Base-by-base conservation (phyloP, 35 echinoderm and acorn worm species). In the Nesometra sesokonis region DNA sequence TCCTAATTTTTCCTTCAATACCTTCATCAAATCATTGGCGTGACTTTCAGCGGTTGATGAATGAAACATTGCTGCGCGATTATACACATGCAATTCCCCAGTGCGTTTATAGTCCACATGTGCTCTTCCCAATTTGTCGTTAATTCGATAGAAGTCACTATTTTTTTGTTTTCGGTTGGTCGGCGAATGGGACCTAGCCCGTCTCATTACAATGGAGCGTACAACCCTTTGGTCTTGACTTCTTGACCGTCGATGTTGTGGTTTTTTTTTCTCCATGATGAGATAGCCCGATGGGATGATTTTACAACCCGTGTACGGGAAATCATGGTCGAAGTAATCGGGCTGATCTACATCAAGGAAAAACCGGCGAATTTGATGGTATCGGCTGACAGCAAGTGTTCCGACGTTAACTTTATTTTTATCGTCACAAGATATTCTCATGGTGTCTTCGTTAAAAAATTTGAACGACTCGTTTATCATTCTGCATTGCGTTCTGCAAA, bases 311-410 rank as follows among this genome's bases (percentile, higher is more conserved):
- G 80, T 57, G 46, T 52, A 13, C 32, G 81, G 81, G 30, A 89
- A 89, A 36, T 89, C 88, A 7, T 89, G 88, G 36, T 89, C 67
- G 27, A 32, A 13, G 32, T 77, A 89, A 29, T 84, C 40, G 3
- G 82, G 81, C 15, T 23, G 52, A n/a, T 89, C 88, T 3, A 32
- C 5, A 0, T 35, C 52, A 39, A 43, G 88, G 34, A 84, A 89
- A 78, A 84, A 34, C 8, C 35, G 40, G 2, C 35, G 32, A 3
- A 89, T 21, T 35, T 89, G 88, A 31, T 89, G 88, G 40, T 89
- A 89, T 3, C 82, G 0, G 31, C 81, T 88, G 13, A 84, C 88
- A 11, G 82, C 88, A 0, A 89, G 38, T 3, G 39, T n/a, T n/a
- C n/a, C n/a, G n/a, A n/a, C n/a, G n/a, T n/a, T n/a, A n/a, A n/a